Percentiles rank a stretch among this genome's conserved stretches.
Evolutionary conservation across 2,113 vertebrate species (phyloP).

Genomic region (Equus przewalskii): DNA sequence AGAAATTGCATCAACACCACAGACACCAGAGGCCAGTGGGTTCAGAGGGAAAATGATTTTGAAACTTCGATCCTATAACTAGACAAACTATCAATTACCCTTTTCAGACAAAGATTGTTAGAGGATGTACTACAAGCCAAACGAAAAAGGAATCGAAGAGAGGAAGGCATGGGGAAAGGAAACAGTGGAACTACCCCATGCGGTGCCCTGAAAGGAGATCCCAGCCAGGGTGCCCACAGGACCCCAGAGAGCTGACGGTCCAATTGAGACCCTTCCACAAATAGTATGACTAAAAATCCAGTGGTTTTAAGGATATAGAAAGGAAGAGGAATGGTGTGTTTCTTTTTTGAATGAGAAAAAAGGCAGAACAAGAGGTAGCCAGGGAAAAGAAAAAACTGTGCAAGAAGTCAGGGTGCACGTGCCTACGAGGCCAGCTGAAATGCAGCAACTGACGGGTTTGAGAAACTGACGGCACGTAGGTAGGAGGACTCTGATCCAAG

Average conservation of each 20-base stretch:
- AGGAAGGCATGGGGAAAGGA: not conserved
- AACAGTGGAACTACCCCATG: not conserved
- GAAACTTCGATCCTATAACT: not conserved
- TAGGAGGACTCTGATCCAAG: not conserved
- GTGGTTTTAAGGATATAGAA: not conserved
- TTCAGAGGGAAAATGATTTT: not conserved
- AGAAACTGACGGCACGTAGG: fast-evolving
- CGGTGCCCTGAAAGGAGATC: not conserved
- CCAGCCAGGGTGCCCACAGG: not conserved
- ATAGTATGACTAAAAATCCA: not conserved
- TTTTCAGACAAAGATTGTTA: not conserved
- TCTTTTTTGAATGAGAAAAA: not conserved
- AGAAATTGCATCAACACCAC: not conserved
- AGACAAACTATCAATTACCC: not conserved
- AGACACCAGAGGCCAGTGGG: not conserved
- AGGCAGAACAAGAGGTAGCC: not conserved
- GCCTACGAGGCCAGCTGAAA: not conserved
- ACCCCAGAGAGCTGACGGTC: not conserved
- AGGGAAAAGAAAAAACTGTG: not conserved
- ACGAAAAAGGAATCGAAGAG: not conserved
- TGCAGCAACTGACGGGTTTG: no score
- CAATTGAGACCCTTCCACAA: not conserved
- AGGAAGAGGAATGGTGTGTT: not conserved
- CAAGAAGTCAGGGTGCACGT: not conserved
- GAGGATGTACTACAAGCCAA: not conserved